Evolutionary conservation across 2,888 invertebrate species (phyloP), one percentile per base, ranked within the genome.

Genomic region (Perizoma affinitatum): DNA sequence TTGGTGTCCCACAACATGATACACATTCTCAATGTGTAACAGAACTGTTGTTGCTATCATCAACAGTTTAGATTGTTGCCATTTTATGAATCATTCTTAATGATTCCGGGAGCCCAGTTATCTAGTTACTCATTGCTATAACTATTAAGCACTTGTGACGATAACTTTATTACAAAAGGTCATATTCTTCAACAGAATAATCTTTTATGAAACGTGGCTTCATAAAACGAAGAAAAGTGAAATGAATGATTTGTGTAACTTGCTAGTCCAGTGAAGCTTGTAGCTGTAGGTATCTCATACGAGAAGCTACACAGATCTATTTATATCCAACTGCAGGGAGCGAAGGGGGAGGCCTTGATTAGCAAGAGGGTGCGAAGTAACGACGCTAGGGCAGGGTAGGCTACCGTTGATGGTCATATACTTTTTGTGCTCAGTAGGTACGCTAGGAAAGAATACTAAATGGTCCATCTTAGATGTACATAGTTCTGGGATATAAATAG

Each of bases 121-220:
- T 77, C 79, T 76, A 73, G 73, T 83, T 84, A 82, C 76, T 83
- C 82, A 86, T 78, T 78, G 71, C 72, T 72, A 65, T 66, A 74
- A 74, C 70, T 73, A 64, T 63, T 71, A 22, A 10, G 9, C n/a
- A 73, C 68, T 68, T 65, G 65, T 69, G 63, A 50, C 67, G 71
- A 74, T 74, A 71, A 73, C 63, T 70, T 63, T 67, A 49, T 48
- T 44, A 40, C 22, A 22, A 22, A 58, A 46, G 35, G 51, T 10
- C 8, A 7, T 22, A 44, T 44, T 7, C 22, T 5, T 42, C 6
- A 44, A 22, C n/a, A 42, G n/a, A 0, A 5, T n/a, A 10, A n/a
- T 42, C 10, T 22, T 10, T 11, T 43, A 11, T 6, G 4, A 43
- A 43, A 11, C 43, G 5, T 43, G 5, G 5, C 5, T 34, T 46